These are phyloP conservation scores for Muntiacus reevesi DNA, from an alignment of 2,113 vertebrate species.

Conservation along the genomic window DNA sequence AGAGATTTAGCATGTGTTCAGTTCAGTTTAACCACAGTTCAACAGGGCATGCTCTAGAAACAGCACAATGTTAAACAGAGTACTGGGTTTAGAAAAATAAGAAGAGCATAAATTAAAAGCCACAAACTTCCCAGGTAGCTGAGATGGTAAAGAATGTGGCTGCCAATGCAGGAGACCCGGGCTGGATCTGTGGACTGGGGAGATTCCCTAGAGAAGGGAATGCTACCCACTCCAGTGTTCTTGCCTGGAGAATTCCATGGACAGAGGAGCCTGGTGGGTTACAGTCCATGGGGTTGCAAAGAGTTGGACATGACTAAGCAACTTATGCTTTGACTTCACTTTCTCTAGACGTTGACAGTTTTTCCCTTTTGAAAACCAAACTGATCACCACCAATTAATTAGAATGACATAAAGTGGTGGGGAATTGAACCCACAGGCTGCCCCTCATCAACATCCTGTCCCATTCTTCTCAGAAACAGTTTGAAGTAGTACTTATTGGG, in stretches of 20 bases:
- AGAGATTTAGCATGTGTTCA: background rate
- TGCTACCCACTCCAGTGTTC: background rate
- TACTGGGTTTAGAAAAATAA: background rate
- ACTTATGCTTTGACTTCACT: background rate
- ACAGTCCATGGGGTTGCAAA: background rate
- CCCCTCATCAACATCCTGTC: background rate
- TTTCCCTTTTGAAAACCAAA: background rate
- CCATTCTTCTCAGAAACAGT: background rate
- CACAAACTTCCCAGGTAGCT: background rate
- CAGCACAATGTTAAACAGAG: background rate
- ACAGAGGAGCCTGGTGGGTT: background rate
- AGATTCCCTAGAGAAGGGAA: background rate
- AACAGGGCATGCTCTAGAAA: background rate
- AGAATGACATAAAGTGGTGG: background rate
- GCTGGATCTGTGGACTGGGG: background rate
- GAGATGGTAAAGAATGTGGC: background rate
- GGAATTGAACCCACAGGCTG: background rate
- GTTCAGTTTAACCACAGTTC: background rate
- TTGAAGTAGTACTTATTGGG: background rate
- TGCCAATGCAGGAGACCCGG: background rate
- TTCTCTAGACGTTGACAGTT: background rate
- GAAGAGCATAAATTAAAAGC: background rate
- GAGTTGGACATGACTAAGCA: background rate
- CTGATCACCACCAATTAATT: background rate
- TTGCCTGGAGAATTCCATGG: background rate